These are phyloP conservation scores for Peucedramus taeniatus DNA, from an alignment of 2,113 vertebrate species.

Conservation along the genomic window DNA sequence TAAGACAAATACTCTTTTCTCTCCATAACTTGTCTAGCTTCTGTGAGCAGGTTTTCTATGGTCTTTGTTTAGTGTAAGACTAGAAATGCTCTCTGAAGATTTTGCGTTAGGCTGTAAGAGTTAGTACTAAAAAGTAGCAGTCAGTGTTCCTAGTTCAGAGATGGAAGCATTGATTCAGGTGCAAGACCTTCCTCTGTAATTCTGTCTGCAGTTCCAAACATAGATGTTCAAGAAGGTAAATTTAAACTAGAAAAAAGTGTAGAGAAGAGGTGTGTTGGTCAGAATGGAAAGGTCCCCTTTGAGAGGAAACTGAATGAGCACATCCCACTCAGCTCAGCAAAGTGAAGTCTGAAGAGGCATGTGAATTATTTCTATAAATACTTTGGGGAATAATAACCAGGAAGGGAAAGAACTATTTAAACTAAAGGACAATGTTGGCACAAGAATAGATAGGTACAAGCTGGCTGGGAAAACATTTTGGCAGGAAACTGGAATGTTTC, in stretches of 20 bases:
- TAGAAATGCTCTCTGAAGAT: not conserved
- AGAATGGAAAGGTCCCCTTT: not conserved
- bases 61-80: not conserved
- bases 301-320: not conserved
- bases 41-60: not conserved
- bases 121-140: not conserved
- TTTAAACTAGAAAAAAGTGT: not conserved
- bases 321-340: not conserved
- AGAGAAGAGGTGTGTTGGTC: not conserved
- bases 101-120: not conserved
- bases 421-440: conserved; percentile 19
- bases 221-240: not conserved
- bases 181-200: not conserved
- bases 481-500: not conserved
- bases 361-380: conserved; percentile 7
- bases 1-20: not conserved
- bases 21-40: not conserved
- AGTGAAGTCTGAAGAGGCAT: not conserved
- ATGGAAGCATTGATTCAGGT: not conserved
- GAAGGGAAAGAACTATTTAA: conserved; percentile 13
- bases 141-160: not conserved
- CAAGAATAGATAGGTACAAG: not conserved
- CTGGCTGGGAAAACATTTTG: not conserved
- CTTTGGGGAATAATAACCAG: not conserved
- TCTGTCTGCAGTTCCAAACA: accelerated